A percentile compares a stretch with the other conserved stretches of the same genome.
Conservation (phyloP, 1,140 invertebrate species). For the Brachionus rotundiformis region DNA sequence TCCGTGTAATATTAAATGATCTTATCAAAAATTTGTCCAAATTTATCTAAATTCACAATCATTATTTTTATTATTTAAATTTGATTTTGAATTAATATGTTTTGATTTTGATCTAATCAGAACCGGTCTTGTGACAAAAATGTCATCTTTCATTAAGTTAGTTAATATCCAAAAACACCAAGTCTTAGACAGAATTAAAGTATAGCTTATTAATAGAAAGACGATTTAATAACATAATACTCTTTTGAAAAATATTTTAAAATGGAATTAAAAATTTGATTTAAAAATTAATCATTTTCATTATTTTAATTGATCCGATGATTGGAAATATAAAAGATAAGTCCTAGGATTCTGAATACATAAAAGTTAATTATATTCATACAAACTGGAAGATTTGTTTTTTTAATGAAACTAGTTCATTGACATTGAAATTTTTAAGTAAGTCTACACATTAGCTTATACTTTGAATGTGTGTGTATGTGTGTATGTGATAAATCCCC, state of each 20-base stretch:
- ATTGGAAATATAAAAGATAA: not conserved
- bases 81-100: not conserved
- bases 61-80: not conserved
- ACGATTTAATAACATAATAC: not conserved
- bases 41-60: not conserved
- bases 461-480: not conserved
- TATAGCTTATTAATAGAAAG: not conserved
- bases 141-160: not conserved
- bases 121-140: not conserved
- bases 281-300: not conserved
- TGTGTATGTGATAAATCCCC: slow-evolving; percentile 23
- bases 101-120: slow-evolving; percentile 5
- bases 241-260: not conserved
- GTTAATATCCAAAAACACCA: not conserved
- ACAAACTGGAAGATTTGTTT: not conserved
- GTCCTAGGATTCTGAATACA: not conserved
- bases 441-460: not conserved
- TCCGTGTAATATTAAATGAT: not conserved
- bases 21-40: not conserved
- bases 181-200: not conserved
- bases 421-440: slow-evolving; percentile 16
- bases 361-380: slow-evolving; percentile 15
- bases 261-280: too few relatives aligned
- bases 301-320: not conserved
- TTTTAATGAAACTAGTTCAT: slow-evolving; percentile 35